A percentile compares a stretch with the other conserved stretches of the same genome.
Conservation (phyloP, 2,888 invertebrate species). For the Hololepta plana region DNA sequence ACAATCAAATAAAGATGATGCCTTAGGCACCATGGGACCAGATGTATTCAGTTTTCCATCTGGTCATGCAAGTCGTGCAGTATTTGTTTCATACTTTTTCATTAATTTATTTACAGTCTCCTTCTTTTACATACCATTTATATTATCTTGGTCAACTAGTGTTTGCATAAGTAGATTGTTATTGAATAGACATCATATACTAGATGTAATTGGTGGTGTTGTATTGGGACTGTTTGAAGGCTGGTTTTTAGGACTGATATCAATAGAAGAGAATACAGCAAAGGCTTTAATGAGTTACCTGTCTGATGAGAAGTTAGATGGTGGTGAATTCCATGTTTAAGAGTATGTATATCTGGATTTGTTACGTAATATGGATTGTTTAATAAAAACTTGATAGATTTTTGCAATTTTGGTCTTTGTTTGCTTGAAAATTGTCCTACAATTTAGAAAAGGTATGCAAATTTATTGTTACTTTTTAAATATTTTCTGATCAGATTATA, state of each 20-base stretch:
- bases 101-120: slow-evolving; percentile 41
- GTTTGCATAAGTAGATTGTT: slow-evolving; percentile 67
- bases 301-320: slow-evolving; percentile 48
- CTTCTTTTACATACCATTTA: slow-evolving; percentile 36
- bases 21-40: slow-evolving; percentile 50
- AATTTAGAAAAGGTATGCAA: too few species aligned
- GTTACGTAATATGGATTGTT: too few species aligned
- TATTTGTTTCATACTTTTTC: slow-evolving; percentile 57
- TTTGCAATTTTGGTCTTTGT: too few species aligned
- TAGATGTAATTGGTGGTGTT: slow-evolving; percentile 67
- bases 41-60: slow-evolving; percentile 91
- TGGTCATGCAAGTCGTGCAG: slow-evolving; percentile 77
- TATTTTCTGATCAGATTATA: too few species aligned
- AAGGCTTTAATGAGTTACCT: slow-evolving; percentile 38
- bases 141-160: slow-evolving; percentile 55
- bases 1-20: slow-evolving; percentile 38
- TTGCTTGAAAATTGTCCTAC: too few species aligned
- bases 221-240: slow-evolving; percentile 55
- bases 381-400: too few species aligned
- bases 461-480: too few species aligned
- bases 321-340: slow-evolving; percentile 51
- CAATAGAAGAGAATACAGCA: slow-evolving; percentile 47
- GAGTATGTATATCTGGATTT: too few species aligned
- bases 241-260: slow-evolving; percentile 42
- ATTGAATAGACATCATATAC: slow-evolving; percentile 68